phyloP scores from a whole-genome alignment of 1,140 invertebrate genomes.

The Mamestra configurata region DNA sequence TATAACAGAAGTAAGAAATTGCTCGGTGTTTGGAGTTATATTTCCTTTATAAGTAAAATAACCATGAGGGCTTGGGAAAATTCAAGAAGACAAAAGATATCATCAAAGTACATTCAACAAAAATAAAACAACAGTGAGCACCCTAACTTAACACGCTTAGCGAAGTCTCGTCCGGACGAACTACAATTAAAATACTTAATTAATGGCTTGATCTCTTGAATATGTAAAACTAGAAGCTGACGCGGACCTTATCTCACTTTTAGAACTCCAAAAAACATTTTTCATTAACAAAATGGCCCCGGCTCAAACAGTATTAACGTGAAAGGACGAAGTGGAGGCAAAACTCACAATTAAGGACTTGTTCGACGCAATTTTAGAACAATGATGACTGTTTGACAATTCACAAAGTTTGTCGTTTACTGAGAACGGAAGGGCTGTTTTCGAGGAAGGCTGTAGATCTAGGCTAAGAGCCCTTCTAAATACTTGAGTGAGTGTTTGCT shows the following conservation, averaged over 20 bases:
- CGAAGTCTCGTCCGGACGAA: slow-evolving; percentile 20
- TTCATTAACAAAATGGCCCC: slow-evolving; percentile 39
- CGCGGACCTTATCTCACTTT: slow-evolving; percentile 27
- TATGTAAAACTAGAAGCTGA: slow-evolving; percentile 34
- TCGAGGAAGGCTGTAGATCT: neutral
- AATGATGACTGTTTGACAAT: slow-evolving; percentile 44
- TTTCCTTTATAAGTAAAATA: too few relatives aligned
- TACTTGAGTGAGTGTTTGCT: slow-evolving; percentile 24
- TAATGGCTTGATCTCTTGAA: slow-evolving; percentile 29
- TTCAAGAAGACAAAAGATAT: neutral
- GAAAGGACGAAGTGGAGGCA: neutral
- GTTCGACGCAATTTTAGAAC: slow-evolving; percentile 29
- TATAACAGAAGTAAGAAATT: too few relatives aligned
- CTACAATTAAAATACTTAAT: slow-evolving; percentile 36
- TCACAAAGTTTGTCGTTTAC: slow-evolving; percentile 32
- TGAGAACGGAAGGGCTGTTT: neutral
- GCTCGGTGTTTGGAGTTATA: too few relatives aligned
- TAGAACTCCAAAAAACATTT: slow-evolving; percentile 40
- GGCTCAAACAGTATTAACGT: slow-evolving; percentile 15
- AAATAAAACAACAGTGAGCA: neutral
- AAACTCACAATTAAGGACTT: slow-evolving; percentile 35
- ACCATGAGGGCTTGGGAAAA: neutral
- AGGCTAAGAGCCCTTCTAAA: slow-evolving; percentile 26
- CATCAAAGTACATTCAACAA: neutral
- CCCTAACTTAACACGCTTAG: slow-evolving; percentile 15